Evolutionary conservation across 2,888 invertebrate genomes (phyloP).

Genomic region (Nomada ferruginata): DNA sequence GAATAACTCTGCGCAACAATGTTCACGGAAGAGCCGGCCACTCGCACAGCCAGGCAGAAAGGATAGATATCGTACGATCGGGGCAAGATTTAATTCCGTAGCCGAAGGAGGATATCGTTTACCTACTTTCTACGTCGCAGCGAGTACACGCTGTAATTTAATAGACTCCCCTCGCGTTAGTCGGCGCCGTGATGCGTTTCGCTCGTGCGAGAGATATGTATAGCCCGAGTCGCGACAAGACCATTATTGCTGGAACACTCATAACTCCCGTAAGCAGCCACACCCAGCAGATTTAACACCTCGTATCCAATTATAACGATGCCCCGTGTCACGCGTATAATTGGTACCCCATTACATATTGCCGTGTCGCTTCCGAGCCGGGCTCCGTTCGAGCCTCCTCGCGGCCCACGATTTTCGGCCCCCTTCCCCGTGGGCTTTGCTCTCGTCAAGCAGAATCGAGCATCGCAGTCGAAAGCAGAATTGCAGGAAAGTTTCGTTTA

Average conservation of each 20-base stretch:
- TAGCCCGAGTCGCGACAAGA: slow-evolving; percentile 68
- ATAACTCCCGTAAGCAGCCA: slow-evolving; percentile 73
- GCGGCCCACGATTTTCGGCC: slow-evolving; percentile 1
- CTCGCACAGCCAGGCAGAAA: slow-evolving; percentile 2
- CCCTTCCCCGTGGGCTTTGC: too few relatives aligned
- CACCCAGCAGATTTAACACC: slow-evolving; percentile 76
- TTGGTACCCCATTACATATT: slow-evolving; percentile 64
- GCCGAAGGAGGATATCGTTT: slow-evolving; percentile 64
- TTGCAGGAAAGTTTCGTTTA: too few relatives aligned
- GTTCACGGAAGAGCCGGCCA: slow-evolving; percentile 15
- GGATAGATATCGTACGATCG: slow-evolving; percentile 40
- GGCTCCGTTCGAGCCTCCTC: background rate
- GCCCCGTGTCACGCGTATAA: slow-evolving; percentile 63
- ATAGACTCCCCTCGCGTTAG: slow-evolving; percentile 68
- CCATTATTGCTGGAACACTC: slow-evolving; percentile 71
- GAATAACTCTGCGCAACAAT: background rate
- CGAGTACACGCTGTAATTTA: slow-evolving; percentile 65
- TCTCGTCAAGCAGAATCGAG: too few relatives aligned
- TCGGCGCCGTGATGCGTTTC: slow-evolving; percentile 67
- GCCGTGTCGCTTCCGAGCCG: slow-evolving; percentile 52
- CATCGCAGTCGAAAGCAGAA: too few relatives aligned
- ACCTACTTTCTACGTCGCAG: slow-evolving; percentile 64
- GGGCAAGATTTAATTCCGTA: slow-evolving; percentile 50
- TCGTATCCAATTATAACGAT: slow-evolving; percentile 75
- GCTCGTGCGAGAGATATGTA: slow-evolving; percentile 62